Evolutionary conservation across 2,113 vertebrate genomes (phyloP).

Genomic region (Chiloscyllium plagiosum): DNA sequence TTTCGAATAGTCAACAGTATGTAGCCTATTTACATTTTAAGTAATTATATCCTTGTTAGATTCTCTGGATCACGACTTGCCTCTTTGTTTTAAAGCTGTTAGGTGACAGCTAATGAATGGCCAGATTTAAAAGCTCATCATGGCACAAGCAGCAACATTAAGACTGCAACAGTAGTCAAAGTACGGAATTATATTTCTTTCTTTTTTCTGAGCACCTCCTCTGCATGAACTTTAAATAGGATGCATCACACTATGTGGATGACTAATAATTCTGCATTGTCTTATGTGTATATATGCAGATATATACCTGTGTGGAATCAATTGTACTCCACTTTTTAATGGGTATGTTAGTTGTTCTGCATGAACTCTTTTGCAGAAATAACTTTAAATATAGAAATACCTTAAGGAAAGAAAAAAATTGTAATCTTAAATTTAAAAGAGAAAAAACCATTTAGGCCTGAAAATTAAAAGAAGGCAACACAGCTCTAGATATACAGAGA

Average conservation of each 20-base stretch:
- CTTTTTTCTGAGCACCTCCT: background rate
- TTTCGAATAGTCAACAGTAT: background rate
- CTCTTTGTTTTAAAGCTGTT: background rate
- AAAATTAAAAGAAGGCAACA: background rate
- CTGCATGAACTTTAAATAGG: slow-evolving; percentile 12
- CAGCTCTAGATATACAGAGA: background rate
- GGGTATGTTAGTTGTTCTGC: background rate
- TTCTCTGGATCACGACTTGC: background rate
- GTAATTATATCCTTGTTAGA: background rate
- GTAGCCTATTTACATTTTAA: background rate
- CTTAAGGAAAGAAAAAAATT: background rate
- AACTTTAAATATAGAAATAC: background rate
- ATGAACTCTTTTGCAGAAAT: slow-evolving; percentile 3
- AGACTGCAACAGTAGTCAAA: background rate
- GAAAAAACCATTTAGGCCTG: background rate
- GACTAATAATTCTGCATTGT: background rate
- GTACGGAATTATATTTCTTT: background rate
- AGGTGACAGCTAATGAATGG: background rate
- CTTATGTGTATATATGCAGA: background rate
- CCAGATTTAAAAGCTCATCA: background rate
- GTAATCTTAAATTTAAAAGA: background rate
- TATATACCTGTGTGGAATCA: background rate
- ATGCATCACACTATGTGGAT: background rate
- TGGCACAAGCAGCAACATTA: background rate
- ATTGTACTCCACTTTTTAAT: background rate